These are phyloP conservation scores for Platygyra sinensis DNA, from an alignment of 64 coral and sea anemone genomes.

Conservation along the genomic window DNA sequence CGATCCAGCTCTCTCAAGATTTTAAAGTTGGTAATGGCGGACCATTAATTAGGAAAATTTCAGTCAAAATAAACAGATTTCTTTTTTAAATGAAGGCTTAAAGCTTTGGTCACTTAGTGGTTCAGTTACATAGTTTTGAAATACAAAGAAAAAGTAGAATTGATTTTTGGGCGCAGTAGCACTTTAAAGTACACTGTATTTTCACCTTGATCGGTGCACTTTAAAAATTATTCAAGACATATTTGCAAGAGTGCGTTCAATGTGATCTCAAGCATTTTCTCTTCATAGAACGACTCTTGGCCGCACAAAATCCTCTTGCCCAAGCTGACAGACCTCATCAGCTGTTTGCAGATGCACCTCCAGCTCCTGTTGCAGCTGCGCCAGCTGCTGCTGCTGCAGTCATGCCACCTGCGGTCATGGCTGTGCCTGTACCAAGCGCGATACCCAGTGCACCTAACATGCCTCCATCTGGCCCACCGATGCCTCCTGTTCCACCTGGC, in stretches of 20 bases:
- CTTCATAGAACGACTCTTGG: conserved; percentile 85
- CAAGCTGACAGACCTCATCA: conserved; percentile 99
- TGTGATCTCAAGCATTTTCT: background rate
- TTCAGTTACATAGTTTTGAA: too few species aligned
- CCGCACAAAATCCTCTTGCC: conserved; percentile 96
- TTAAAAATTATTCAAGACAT: background rate
- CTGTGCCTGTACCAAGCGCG: conserved; percentile 35
- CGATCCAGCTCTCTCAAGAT: too few species aligned
- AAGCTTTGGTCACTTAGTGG: too few species aligned
- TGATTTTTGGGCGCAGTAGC: too few species aligned
- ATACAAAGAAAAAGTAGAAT: too few species aligned
- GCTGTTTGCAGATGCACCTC: conserved; percentile 96
- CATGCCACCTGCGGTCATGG: conserved; percentile 17
- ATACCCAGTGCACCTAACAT: conserved; percentile 36
- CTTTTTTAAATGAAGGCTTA: too few species aligned
- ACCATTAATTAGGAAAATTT: too few species aligned
- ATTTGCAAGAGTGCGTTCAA: background rate
- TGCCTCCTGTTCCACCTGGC: conserved; percentile 70
- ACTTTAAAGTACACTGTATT: too few species aligned
- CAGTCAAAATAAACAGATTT: too few species aligned
- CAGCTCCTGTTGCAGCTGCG: conserved; percentile 43
- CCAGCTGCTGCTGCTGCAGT: conserved; percentile 14
- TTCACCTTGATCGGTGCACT: background rate
- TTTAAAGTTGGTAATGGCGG: too few species aligned
- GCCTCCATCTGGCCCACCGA: conserved; percentile 40